Conservation (phyloP, 2,888 invertebrate genomes). For the Conchocele bisecta region DNA sequence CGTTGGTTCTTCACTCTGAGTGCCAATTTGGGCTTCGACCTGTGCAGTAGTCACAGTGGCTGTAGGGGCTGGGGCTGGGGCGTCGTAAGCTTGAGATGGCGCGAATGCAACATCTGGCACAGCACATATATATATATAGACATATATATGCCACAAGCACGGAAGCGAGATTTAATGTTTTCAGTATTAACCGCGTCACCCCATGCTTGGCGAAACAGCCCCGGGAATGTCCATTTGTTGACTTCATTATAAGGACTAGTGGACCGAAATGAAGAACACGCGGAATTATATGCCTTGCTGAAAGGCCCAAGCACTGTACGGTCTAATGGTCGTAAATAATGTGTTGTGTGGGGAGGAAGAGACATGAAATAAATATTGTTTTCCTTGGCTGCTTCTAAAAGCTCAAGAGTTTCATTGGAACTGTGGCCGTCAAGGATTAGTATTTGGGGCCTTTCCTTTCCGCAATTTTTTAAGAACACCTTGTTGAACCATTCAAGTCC, state of each 20-base stretch:
- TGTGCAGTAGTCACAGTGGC: too few relatives aligned
- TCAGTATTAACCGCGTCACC: background rate
- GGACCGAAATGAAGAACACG: background rate
- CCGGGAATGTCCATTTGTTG: background rate
- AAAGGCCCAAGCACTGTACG: conserved; percentile 3
- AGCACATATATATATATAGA: too few relatives aligned
- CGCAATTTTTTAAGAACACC: too few relatives aligned
- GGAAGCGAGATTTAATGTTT: background rate
- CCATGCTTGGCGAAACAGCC: background rate
- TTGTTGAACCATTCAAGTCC: conserved; percentile 13
- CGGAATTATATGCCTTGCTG: background rate
- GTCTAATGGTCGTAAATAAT: too few relatives aligned
- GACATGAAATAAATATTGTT: background rate
- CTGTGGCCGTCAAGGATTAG: conserved; percentile 4
- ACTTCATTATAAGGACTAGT: background rate
- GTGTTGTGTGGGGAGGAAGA: conserved; percentile 4
- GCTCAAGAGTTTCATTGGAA: too few relatives aligned
- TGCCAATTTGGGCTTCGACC: too few relatives aligned
- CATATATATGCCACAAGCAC: background rate
- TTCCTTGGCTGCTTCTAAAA: background rate
- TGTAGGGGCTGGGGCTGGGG: too few relatives aligned
- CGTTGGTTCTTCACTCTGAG: too few relatives aligned
- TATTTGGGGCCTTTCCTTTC: background rate
- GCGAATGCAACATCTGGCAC: too few relatives aligned
- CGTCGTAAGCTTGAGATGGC: too few relatives aligned